Evolutionary conservation across 2,888 invertebrate species (phyloP).

Genomic region (Geophilus truncorum): DNA sequence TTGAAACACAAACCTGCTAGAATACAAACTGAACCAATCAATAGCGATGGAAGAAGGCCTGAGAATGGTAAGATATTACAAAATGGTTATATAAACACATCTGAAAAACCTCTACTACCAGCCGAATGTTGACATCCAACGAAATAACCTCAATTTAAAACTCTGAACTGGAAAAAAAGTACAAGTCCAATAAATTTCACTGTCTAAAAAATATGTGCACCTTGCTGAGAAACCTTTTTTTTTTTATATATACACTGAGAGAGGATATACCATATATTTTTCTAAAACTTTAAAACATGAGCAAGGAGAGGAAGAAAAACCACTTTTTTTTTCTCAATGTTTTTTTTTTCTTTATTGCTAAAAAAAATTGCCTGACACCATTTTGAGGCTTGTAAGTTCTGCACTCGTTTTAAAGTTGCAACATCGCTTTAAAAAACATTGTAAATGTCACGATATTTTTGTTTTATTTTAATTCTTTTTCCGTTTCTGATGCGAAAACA

Average conservation of each 20-base stretch:
- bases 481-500: background rate
- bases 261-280: background rate
- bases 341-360: background rate
- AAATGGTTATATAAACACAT: background rate
- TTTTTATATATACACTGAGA: background rate
- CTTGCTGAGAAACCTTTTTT: background rate
- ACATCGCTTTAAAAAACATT: background rate
- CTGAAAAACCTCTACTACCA: background rate
- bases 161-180: background rate
- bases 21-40: background rate
- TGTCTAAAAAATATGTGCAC: constrained; percentile 5
- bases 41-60: background rate
- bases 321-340: background rate
- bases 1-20: background rate
- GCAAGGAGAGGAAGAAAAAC: background rate
- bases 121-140: background rate
- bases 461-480: background rate
- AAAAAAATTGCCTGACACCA: background rate
- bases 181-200: background rate
- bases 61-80: too few species aligned
- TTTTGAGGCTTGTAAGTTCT: background rate
- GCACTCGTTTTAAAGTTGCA: background rate
- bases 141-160: background rate
- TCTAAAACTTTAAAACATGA: background rate
- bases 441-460: background rate